phyloP scores from a whole-genome alignment of 2,797 vertebrate species.

The Brachyalestes nurse region DNA sequence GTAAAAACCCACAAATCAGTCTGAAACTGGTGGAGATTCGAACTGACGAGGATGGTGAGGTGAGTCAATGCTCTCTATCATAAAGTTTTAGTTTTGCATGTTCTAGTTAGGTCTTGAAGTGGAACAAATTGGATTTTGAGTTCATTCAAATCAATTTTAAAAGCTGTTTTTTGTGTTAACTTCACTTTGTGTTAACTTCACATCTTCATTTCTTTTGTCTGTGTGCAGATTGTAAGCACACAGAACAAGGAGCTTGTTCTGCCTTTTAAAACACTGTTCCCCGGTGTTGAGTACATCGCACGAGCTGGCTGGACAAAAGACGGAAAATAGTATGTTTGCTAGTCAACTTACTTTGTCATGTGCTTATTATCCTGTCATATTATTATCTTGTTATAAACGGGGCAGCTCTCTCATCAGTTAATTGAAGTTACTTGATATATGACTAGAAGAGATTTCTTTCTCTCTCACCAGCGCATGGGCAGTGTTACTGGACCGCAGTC shows the following conservation, averaged over 20 bases:
- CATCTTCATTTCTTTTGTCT: not conserved
- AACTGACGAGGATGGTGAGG: constrained; percentile 88
- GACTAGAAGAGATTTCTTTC: not conserved
- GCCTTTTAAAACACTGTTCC: constrained; percentile 88
- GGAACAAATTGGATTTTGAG: not conserved
- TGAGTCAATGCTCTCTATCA: constrained; percentile 58
- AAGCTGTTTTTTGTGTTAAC: not conserved
- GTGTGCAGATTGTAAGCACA: constrained; percentile 82
- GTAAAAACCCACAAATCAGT: constrained; percentile 94
- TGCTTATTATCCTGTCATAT: not conserved
- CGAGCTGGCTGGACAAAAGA: constrained; percentile 95
- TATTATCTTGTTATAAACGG: not conserved
- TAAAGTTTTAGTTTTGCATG: not conserved
- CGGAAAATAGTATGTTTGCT: constrained; percentile 87
- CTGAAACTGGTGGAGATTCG: constrained; percentile 92
- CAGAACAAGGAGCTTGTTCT: constrained; percentile 91
- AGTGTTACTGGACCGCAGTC: constrained; percentile 92
- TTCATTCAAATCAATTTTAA: not conserved
- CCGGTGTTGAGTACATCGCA: constrained; percentile 91
- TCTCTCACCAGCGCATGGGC: constrained; percentile 87
- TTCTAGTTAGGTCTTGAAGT: not conserved
- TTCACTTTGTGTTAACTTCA: not conserved
- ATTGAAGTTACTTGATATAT: not conserved
- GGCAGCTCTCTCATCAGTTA: not conserved
- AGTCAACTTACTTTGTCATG: not conserved